phyloP scores from a whole-genome alignment of 2,888 invertebrate genomes.

The Spisula solida region DNA sequence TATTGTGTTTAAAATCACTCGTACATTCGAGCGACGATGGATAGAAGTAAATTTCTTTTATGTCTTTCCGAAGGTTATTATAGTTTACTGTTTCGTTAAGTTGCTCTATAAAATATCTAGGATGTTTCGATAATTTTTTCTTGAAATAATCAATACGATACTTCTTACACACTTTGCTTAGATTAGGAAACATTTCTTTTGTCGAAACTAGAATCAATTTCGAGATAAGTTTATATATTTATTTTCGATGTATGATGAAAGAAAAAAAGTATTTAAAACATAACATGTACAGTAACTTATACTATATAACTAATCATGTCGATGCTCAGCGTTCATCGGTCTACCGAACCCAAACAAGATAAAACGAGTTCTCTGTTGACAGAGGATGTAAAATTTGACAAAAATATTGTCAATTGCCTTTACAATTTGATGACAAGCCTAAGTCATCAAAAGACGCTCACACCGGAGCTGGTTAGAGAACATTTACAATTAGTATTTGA shows the following conservation, averaged over 20 bases:
- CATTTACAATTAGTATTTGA: constrained; percentile 39
- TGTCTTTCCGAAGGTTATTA: constrained; percentile 12
- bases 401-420: constrained; percentile 36
- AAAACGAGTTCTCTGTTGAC: neutral
- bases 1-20: constrained; percentile 24
- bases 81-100: constrained; percentile 12
- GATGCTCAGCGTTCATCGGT: constrained; percentile 35
- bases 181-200: neutral
- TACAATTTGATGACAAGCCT: constrained; percentile 33
- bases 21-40: constrained; percentile 27
- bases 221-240: neutral
- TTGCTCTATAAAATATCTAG: constrained; percentile 28
- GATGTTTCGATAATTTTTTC: constrained; percentile 22
- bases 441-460: constrained; percentile 24
- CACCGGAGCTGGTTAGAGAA: constrained; percentile 23
- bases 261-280: constrained; percentile 16
- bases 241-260: neutral
- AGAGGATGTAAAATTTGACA: constrained; percentile 25
- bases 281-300: neutral
- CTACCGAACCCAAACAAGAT: constrained; percentile 26
- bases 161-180: constrained; percentile 24
- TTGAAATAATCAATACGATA: constrained; percentile 16
- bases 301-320: neutral
- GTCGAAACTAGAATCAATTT: no score
- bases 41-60: constrained; percentile 32